These are phyloP conservation scores for Botia kubotai DNA, from an alignment of 2,797 vertebrate species.

Conservation along the genomic window DNA sequence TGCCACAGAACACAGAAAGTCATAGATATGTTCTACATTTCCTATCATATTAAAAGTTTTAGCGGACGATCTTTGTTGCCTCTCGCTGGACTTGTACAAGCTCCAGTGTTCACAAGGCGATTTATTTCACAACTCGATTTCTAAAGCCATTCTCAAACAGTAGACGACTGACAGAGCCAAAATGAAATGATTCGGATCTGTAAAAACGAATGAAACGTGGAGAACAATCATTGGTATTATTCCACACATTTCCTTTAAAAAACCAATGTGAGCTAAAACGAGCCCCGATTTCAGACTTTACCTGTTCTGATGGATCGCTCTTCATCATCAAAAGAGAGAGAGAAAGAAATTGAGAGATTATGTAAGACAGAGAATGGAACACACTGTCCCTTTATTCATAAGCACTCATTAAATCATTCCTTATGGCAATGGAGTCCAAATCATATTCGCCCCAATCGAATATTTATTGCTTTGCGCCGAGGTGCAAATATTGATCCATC, in stretches of 20 bases:
- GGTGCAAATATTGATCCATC: constrained; percentile 38
- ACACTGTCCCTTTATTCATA: background rate
- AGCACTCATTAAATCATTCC: constrained; percentile 42
- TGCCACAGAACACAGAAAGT: no score
- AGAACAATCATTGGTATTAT: background rate
- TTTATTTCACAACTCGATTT: background rate
- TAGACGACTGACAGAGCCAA: background rate
- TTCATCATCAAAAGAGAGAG: constrained; percentile 13
- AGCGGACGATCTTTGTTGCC: background rate
- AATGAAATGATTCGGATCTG: background rate
- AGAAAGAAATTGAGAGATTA: background rate
- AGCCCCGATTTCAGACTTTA: constrained; percentile 10
- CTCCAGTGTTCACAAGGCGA: background rate
- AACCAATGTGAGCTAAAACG: constrained; percentile 3
- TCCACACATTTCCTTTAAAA: background rate
- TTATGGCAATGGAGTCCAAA: constrained; percentile 4
- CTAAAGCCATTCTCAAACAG: background rate
- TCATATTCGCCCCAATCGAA: constrained; percentile 20
- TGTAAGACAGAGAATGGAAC: background rate
- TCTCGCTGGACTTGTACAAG: background rate
- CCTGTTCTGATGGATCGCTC: background rate
- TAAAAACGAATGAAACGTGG: constrained; percentile 2
- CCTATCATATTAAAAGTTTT: background rate
- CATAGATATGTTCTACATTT: background rate
- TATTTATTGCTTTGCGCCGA: constrained; percentile 24